Conservation (phyloP, 2,888 invertebrate species). For the Trypoxylon attenuatum region DNA sequence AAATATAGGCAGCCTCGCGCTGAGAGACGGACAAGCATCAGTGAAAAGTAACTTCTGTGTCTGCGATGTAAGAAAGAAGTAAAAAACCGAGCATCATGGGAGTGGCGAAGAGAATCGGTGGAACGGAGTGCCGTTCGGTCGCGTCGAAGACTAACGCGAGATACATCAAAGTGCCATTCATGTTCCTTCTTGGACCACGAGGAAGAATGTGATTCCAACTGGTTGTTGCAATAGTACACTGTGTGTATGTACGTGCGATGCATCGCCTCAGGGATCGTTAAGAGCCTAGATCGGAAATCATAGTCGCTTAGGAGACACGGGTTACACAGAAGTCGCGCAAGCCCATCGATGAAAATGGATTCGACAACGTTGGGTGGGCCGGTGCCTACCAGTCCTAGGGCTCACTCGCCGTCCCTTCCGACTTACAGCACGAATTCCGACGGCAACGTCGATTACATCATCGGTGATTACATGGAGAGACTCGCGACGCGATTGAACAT, state of each 20-base stretch:
- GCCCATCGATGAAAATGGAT: slow-evolving; percentile 64
- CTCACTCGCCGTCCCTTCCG: slow-evolving; percentile 62
- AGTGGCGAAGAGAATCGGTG: slow-evolving; percentile 26
- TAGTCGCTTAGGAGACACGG: slow-evolving; percentile 23
- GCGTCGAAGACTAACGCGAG: slow-evolving; percentile 35
- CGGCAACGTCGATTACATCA: slow-evolving; percentile 81
- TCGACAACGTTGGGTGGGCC: slow-evolving; percentile 64
- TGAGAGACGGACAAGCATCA: neutral
- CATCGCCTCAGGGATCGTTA: slow-evolving; percentile 49
- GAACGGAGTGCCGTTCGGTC: slow-evolving; percentile 17
- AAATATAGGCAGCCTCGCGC: neutral
- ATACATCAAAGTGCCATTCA: slow-evolving; percentile 49
- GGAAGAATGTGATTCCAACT: slow-evolving; percentile 51
- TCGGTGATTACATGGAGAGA: slow-evolving; percentile 93
- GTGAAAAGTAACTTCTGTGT: no score
- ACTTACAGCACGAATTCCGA: slow-evolving; percentile 54
- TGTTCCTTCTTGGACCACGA: slow-evolving; percentile 59
- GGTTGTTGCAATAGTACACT: slow-evolving; percentile 3
- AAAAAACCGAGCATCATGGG: slow-evolving; percentile 42
- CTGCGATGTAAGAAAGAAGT: slow-evolving; percentile 10
- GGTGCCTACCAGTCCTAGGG: slow-evolving; percentile 57
- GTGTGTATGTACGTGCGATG: slow-evolving; percentile 42
- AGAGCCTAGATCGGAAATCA: slow-evolving; percentile 26
- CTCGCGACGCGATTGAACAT: slow-evolving; percentile 90
- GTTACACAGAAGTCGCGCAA: neutral